phyloP scores from a whole-genome alignment of 1,140 invertebrate species.

The Tribolium madens region DNA sequence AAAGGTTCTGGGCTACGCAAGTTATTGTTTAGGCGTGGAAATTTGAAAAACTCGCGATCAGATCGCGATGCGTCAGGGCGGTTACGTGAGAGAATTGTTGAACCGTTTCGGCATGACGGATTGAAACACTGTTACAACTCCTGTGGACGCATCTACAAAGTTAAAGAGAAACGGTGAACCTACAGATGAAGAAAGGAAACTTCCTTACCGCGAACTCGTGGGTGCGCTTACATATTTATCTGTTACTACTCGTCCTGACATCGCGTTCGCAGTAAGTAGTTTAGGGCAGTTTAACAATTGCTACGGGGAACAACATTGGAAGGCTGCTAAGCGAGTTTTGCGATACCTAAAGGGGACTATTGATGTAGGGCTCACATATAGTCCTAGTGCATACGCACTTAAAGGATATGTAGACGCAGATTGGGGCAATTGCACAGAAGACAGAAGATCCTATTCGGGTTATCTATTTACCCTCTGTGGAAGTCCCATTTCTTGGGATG shows the following conservation, averaged over 20 bases:
- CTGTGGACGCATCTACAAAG: no score
- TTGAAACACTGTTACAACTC: no score
- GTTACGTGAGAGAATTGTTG: no score
- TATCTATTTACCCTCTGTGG: slow-evolving; percentile 59
- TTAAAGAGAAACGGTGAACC: no score
- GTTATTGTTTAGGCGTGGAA: no score
- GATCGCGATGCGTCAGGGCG: no score
- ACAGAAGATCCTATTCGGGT: slow-evolving; percentile 62
- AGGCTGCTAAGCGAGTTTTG: slow-evolving; percentile 64
- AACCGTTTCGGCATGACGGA: no score
- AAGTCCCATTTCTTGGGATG: slow-evolving; percentile 68
- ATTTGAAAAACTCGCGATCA: no score
- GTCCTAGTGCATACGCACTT: slow-evolving; percentile 35
- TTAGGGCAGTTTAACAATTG: slow-evolving; percentile 63
- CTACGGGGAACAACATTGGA: slow-evolving; percentile 61
- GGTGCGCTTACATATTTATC: slow-evolving; percentile 66
- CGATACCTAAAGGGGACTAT: slow-evolving; percentile 63
- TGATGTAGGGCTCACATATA: not conserved
- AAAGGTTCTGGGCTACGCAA: no score
- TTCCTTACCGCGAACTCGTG: slow-evolving; percentile 46
- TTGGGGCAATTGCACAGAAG: slow-evolving; percentile 53
- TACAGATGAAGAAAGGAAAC: no score
- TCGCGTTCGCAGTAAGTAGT: slow-evolving; percentile 65
- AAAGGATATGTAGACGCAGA: slow-evolving; percentile 60
- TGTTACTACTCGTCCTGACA: slow-evolving; percentile 66